Evolutionary conservation across 2,888 invertebrate species (phyloP), one percentile per base, ranked within the genome.

Genomic region (Aphidius colemani): DNA sequence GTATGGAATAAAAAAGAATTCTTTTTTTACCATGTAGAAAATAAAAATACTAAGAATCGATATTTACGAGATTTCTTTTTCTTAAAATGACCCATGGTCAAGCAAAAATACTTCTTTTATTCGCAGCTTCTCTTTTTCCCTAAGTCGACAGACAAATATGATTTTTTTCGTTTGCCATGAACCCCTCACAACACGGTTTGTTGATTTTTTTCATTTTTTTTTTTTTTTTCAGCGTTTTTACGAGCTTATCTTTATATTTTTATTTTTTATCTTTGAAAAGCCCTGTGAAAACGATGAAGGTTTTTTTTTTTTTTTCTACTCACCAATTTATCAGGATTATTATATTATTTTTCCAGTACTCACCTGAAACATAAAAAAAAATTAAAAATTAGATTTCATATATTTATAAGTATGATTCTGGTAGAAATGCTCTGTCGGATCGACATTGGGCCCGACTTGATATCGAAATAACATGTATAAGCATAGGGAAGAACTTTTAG

Each of bases 331-430:
- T 39, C 59, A 46, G 55, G 56, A 39, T 7, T n/a, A 46, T 10
- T 46, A 30, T 6, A 8, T 11, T 6, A n/a, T 30, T 43, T 65
- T 48, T 58, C 13, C 49, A 40, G 59, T 69, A 77, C 77, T 77
- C 75, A 77, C 77, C 77, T 77, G 72, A 63, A 77, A 77, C 75
- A 66, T 67, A 56, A 63, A 11, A 55, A 64, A 69, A 41, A 63
- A 67, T 59, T 59, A 49, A 18, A 18, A 18, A 18, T 48, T 67
- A 61, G 58, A 45, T 48, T 6, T 51, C 1, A 40, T 48, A 48
- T 55, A 53, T 53, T 30, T 18, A 39, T 7, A 18, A 18, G 13
- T 18, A 13, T 55, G n/a, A n/a, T n/a, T n/a, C n/a, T n/a, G n/a
- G n/a, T n/a, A n/a, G n/a, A n/a, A n/a, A n/a, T n/a, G n/a, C n/a